Base-by-base conservation (phyloP, 2,113 vertebrate species). In the Zonotrichia leucophrys region DNA sequence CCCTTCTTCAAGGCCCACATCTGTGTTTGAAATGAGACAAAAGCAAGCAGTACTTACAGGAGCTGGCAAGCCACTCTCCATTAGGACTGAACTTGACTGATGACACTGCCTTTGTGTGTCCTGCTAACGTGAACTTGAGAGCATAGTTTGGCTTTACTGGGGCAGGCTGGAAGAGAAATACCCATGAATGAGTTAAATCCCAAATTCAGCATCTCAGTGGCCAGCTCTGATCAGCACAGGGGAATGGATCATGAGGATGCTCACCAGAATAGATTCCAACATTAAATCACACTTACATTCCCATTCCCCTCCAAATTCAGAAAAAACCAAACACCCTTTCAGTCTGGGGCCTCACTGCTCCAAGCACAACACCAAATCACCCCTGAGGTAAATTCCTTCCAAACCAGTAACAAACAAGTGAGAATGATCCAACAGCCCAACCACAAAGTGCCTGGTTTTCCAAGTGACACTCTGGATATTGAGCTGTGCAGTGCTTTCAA, bases 31-130 rank as follows among this genome's bases (percentile, higher is more conserved):
- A 33, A 55, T 2, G 30, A 90, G 44, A 47, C 10, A 41, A 83
- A 73, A 82, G 42, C 19, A 41, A 78, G 28, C 37, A 68, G 42
- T 78, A 99, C 99, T 98, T 94, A 99, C 99, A 99, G 17, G 99
- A 99, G 96, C 99, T 99, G 69, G 99, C 99, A 24, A 99, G 98
- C 99, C 99, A 99, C 94, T 99, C 99, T 82, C 99, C 99, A 3
- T 99, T 99, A 2, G 99, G 99, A 87, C 99, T 99, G 96, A 99
- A 99, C 70, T 99, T 99, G 90, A 99, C 99, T 0, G 99, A 99
- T 23, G 99, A 99, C 78, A 99, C 99, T 0, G 99, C 99, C 93
- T 99, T 99, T 3, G 99, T 99, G 96, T 99, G 99, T 84, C 99
- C 99, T 0, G 99, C 99, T 97, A 99, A 88, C 0, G 99, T 99